These are phyloP conservation scores for Drosophila longiperda DNA, from an alignment of 2,888 invertebrate genomes.

Conservation along the genomic window DNA sequence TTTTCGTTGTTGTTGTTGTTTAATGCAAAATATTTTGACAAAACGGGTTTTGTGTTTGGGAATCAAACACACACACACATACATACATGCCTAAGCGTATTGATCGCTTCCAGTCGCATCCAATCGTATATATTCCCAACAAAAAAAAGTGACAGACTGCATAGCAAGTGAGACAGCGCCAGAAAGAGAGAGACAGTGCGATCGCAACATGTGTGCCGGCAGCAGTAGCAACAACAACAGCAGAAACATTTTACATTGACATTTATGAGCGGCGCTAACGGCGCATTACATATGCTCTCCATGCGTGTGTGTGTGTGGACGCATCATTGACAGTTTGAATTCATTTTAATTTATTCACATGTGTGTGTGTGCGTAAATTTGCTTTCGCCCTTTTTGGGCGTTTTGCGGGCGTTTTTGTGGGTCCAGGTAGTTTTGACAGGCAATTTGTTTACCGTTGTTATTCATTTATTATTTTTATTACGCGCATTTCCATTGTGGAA, in stretches of 20 bases:
- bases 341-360: constrained; percentile 1
- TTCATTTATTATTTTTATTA: constrained; percentile 47
- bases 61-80: constrained; percentile 9
- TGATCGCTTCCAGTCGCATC: constrained; percentile 11
- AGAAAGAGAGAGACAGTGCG: constrained; percentile 18
- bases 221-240: constrained; percentile 21
- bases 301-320: constrained; percentile 6
- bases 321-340: constrained; percentile 49
- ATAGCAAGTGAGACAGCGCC: not conserved
- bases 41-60: constrained; percentile 61
- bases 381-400: constrained; percentile 32
- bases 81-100: constrained; percentile 3
- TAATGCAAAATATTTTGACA: constrained; percentile 63
- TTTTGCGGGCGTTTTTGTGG: constrained; percentile 37
- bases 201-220: constrained; percentile 48
- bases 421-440: constrained; percentile 40
- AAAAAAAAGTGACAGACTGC: constrained; percentile 6
- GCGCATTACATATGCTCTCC: constrained; percentile 44
- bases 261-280: constrained; percentile 80
- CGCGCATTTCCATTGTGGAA: constrained; percentile 65
- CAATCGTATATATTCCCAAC: constrained; percentile 15
- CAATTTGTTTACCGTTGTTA: constrained; percentile 50
- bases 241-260: constrained; percentile 64
- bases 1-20: constrained; percentile 43
- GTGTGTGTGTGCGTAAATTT: constrained; percentile 23